Evolutionary conservation across 2,113 vertebrate genomes (phyloP).

Genomic region (Emydocephalus ijimae): DNA sequence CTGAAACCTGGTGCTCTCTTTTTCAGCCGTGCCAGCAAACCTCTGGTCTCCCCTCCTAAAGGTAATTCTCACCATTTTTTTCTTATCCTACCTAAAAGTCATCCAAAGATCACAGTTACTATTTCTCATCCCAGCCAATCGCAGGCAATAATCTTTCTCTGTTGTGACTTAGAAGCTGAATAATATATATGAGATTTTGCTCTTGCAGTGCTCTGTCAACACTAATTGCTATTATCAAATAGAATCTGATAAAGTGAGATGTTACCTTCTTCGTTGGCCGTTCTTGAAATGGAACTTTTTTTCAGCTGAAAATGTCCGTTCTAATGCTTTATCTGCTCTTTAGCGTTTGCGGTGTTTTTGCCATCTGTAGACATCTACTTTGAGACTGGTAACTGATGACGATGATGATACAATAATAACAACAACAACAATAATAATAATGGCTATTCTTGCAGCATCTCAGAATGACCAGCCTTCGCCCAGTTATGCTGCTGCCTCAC

Average conservation of each 20-base stretch:
- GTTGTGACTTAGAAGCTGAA: no score
- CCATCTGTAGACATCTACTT: neutral
- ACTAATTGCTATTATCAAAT: neutral
- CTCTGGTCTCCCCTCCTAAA: constrained; percentile 58
- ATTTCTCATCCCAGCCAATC: no score
- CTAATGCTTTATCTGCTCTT: no score
- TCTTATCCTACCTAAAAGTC: neutral
- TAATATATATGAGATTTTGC: neutral
- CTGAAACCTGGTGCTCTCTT: constrained; percentile 84
- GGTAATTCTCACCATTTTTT: constrained; percentile 56
- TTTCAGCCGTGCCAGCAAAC: constrained; percentile 74
- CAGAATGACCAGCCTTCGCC: constrained; percentile 69
- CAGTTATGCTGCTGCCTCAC: constrained; percentile 80
- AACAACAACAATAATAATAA: neutral
- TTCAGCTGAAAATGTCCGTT: neutral
- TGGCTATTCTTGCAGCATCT: constrained; percentile 48
- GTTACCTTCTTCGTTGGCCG: rapidly evolving
- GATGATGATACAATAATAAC: no score
- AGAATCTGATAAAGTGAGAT: neutral
- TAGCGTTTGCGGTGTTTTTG: neutral
- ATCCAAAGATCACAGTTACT: neutral
- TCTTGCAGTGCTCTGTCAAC: neutral
- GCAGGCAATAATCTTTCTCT: neutral
- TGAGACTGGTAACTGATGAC: neutral
- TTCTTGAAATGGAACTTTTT: neutral